Percentiles rank a stretch among this genome's conserved stretches.
phyloP scores from a whole-genome alignment of 2,888 invertebrate species.

The Yponomeuta plumbellus region DNA sequence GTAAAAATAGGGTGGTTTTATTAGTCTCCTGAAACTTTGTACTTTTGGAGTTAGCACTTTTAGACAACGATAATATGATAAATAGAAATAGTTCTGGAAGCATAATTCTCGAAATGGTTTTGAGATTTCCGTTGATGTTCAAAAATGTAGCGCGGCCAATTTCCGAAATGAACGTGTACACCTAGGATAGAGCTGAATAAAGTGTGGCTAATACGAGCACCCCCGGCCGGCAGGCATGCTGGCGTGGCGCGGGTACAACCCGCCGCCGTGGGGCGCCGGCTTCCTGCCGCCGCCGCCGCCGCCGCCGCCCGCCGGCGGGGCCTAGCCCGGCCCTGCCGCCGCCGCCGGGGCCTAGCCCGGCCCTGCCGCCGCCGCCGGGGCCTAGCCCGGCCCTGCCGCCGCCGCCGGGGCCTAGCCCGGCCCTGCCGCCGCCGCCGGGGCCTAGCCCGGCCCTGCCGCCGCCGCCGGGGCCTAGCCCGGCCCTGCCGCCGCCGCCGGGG shows the following conservation, averaged over 20 bases:
- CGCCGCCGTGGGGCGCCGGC: conserved; percentile 53
- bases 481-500: conserved; percentile 39
- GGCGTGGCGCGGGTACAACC: conserved; percentile 44
- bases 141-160: too few species aligned
- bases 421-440: conserved; percentile 50
- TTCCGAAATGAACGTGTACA: too few species aligned
- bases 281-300: conserved; percentile 54
- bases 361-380: conserved; percentile 53
- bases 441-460: conserved; percentile 39
- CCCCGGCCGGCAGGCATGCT: conserved; percentile 40
- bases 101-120: too few species aligned
- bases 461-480: conserved; percentile 69
- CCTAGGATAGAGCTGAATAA: too few species aligned
- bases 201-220: too few species aligned
- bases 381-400: too few species aligned
- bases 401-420: neutral
- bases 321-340: neutral
- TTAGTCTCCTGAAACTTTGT: too few species aligned
- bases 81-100: too few species aligned
- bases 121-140: too few species aligned
- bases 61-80: too few species aligned
- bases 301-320: conserved; percentile 43
- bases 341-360: conserved; percentile 39
- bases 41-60: too few species aligned
- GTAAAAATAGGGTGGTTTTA: too few species aligned